These are phyloP conservation scores for Pantelozetes paolii DNA, from an alignment of 2,888 invertebrate genomes.

Conservation along the genomic window DNA sequence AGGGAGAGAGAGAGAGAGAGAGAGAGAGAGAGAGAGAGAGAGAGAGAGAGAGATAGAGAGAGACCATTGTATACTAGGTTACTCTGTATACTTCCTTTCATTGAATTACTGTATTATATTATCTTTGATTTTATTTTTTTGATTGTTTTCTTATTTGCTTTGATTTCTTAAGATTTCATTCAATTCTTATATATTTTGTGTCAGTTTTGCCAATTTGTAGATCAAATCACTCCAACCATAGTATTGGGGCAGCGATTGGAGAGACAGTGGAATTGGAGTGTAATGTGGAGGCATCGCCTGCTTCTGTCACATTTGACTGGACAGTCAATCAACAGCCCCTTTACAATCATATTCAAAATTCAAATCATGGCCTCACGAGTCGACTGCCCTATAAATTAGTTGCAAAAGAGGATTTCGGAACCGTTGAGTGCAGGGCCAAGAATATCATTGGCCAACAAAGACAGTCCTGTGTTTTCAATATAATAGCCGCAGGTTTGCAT, in stretches of 20 bases:
- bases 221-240: slow-evolving; percentile 6
- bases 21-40: too few species aligned
- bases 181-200: too few species aligned
- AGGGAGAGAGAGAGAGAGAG: too few species aligned
- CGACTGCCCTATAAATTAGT: not conserved
- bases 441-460: slow-evolving; percentile 23
- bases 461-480: slow-evolving; percentile 11
- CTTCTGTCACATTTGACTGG: slow-evolving; percentile 32
- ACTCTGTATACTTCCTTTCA: too few species aligned
- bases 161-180: too few species aligned
- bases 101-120: too few species aligned
- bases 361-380: slow-evolving; percentile 14
- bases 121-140: too few species aligned
- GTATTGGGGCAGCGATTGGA: slow-evolving; percentile 20
- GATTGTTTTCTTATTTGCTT: too few species aligned
- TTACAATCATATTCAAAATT: not conserved
- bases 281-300: slow-evolving; percentile 26
- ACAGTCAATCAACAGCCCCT: not conserved
- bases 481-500: slow-evolving; percentile 27
- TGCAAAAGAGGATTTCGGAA: slow-evolving; percentile 6
- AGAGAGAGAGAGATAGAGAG: too few species aligned
- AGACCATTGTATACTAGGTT: too few species aligned
- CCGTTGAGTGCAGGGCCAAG: slow-evolving; percentile 10
- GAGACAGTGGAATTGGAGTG: slow-evolving; percentile 21
- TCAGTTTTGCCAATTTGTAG: slow-evolving; percentile 31